These are phyloP conservation scores for Garra rufa DNA, from an alignment of 2,113 vertebrate species.

Conservation along the genomic window DNA sequence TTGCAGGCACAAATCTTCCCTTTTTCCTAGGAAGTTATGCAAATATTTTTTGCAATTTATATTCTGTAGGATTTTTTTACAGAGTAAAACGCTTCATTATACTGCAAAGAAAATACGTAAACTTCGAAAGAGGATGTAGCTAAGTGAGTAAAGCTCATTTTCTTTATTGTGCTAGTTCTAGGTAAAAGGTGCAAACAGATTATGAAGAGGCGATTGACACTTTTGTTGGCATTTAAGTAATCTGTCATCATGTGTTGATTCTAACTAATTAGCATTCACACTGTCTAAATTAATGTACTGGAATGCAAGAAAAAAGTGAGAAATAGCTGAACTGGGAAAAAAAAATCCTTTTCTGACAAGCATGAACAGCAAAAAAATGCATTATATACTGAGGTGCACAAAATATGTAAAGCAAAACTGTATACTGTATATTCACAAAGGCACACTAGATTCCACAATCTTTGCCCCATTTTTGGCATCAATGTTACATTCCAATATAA, in stretches of 20 bases:
- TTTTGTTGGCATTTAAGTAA: slow-evolving; percentile 2
- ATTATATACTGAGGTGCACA: not conserved
- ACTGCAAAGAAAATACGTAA: not conserved
- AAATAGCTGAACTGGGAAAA: not conserved
- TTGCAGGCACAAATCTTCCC: not conserved
- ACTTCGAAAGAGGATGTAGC: not conserved
- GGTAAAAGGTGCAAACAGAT: slow-evolving; percentile 29
- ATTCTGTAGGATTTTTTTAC: not conserved
- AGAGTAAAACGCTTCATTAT: not conserved
- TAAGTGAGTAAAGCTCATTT: slow-evolving; percentile 5
- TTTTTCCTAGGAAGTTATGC: not conserved
- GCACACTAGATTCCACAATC: slow-evolving; percentile 30
- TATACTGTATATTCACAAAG: slow-evolving; percentile 32
- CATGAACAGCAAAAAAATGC: not conserved
- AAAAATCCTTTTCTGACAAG: slow-evolving; percentile 10
- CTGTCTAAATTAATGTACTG: not conserved
- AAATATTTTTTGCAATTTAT: not conserved
- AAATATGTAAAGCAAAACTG: not conserved
- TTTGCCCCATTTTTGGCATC: slow-evolving; percentile 28
- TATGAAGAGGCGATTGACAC: slow-evolving; percentile 14
- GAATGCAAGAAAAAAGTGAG: not conserved
- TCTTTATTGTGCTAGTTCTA: slow-evolving; percentile 41
- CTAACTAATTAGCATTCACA: slow-evolving; percentile 16
- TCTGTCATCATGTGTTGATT: slow-evolving; percentile 33
- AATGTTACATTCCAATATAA: slow-evolving; percentile 34